Evolutionary conservation across 2,113 vertebrate genomes (phyloP).

Genomic region (Speoplatyrhinus poulsoni): DNA sequence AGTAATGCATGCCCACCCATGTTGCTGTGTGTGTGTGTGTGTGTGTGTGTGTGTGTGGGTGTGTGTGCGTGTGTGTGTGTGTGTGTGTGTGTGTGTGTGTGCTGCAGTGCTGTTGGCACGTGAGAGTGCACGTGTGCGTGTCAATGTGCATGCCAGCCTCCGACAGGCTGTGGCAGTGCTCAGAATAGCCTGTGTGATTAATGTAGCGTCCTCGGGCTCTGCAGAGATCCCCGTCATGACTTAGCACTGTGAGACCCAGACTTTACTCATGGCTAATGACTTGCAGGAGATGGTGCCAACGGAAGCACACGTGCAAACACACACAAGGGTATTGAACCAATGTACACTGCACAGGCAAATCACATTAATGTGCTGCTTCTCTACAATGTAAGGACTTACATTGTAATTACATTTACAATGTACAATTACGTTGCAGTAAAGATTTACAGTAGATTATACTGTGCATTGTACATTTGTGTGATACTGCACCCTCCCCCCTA

Average conservation of each 20-base stretch:
- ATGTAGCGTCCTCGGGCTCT: slow-evolving; percentile 57
- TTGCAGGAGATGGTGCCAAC: slow-evolving; percentile 26
- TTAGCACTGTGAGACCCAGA: slow-evolving; percentile 53
- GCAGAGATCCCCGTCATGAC: slow-evolving; percentile 61
- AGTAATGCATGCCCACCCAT: slow-evolving; percentile 78
- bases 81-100: slow-evolving; percentile 18
- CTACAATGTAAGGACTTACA: no score
- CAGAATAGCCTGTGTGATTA: slow-evolving; percentile 65
- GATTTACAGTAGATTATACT: no score
- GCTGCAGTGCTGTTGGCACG: not conserved
- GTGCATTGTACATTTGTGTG: no score
- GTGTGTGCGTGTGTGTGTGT: no score
- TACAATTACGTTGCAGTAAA: no score
- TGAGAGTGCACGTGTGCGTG: slow-evolving; percentile 13
- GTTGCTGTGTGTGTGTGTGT: slow-evolving; percentile 40
- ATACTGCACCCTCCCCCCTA: no score
- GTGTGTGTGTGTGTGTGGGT: slow-evolving; percentile 26
- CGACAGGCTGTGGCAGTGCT: slow-evolving; percentile 52
- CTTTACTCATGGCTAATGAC: slow-evolving; percentile 49
- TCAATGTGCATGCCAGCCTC: slow-evolving; percentile 50
- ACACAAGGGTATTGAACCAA: slow-evolving; percentile 6
- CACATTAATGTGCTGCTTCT: no score
- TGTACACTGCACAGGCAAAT: not conserved
- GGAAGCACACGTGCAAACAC: slow-evolving; percentile 22
- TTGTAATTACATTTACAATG: no score